These are phyloP conservation scores for Mormyrops boulengeri DNA, from an alignment of 2,797 vertebrate species.

Conservation along the genomic window DNA sequence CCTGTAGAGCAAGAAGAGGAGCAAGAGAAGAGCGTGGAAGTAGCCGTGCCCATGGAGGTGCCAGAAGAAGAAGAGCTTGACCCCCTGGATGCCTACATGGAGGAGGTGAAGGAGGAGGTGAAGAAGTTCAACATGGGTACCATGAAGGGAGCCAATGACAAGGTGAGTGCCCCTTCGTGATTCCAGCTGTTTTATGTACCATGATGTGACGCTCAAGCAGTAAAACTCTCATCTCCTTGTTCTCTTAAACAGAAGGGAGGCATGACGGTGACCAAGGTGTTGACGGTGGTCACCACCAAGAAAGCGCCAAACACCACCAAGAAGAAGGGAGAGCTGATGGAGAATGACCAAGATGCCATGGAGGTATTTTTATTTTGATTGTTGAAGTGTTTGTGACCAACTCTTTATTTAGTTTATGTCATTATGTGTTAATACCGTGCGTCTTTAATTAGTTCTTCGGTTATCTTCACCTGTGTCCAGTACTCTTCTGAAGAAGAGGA, in stretches of 20 bases:
- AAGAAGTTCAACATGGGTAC: constrained; percentile 98
- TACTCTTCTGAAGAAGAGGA: constrained; percentile 98
- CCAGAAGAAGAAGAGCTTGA: constrained; percentile 81
- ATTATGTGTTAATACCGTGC: neutral
- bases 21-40: constrained; percentile 58
- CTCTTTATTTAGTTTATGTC: neutral
- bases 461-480: constrained; percentile 48
- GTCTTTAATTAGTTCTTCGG: neutral
- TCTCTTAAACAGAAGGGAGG: constrained; percentile 71
- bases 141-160: constrained; percentile 85
- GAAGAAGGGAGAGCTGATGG: constrained; percentile 98
- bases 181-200: neutral
- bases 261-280: constrained; percentile 86
- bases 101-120: constrained; percentile 97
- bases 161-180: constrained; percentile 58
- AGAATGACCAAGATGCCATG: constrained; percentile 99
- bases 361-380: constrained; percentile 64
- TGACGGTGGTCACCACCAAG: constrained; percentile 92
- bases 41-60: constrained; percentile 37
- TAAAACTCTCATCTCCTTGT: neutral
- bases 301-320: constrained; percentile 80
- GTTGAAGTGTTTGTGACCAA: neutral
- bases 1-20: constrained; percentile 65
- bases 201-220: neutral
- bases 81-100: constrained; percentile 96